These are phyloP conservation scores for Lagria hirta DNA, from an alignment of 2,888 invertebrate species.

Conservation along the genomic window DNA sequence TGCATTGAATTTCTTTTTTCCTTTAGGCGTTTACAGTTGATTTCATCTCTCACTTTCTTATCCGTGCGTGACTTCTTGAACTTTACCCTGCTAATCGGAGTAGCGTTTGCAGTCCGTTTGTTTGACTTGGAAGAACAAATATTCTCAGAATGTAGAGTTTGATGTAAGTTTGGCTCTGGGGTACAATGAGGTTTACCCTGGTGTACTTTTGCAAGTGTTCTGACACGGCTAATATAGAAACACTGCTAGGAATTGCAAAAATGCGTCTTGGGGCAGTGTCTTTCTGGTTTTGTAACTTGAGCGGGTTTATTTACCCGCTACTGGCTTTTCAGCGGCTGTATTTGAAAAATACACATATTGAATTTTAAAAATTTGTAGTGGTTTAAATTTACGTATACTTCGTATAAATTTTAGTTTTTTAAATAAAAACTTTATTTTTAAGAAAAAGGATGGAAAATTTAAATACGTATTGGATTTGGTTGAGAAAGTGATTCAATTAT, in stretches of 20 bases:
- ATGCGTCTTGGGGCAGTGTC: conserved; percentile 7
- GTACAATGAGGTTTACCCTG: conserved; percentile 28
- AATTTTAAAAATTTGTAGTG: too few species aligned
- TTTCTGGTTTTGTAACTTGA: not conserved
- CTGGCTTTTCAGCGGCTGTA: too few species aligned
- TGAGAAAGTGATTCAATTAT: too few species aligned
- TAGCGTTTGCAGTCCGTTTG: conserved; percentile 26
- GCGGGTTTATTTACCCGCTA: too few species aligned
- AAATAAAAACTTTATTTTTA: too few species aligned
- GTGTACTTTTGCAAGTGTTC: conserved; percentile 29
- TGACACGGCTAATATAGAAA: conserved; percentile 30
- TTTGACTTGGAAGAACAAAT: conserved; percentile 32
- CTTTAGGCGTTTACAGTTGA: too few species aligned
- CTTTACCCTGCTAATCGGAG: conserved; percentile 18
- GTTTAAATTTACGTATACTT: too few species aligned
- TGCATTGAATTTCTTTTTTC: too few species aligned
- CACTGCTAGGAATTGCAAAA: conserved; percentile 24
- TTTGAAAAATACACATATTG: too few species aligned
- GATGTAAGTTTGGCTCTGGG: conserved; percentile 33
- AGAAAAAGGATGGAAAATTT: too few species aligned
- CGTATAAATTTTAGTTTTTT: too few species aligned
- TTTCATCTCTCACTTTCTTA: conserved; percentile 1
- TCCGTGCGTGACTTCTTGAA: conserved; percentile 5
- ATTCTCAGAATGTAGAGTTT: conserved; percentile 28
- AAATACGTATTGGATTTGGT: too few species aligned